These are phyloP conservation scores for Diplazon laetatorius DNA, from an alignment of 2,888 invertebrate species.

Conservation along the genomic window DNA sequence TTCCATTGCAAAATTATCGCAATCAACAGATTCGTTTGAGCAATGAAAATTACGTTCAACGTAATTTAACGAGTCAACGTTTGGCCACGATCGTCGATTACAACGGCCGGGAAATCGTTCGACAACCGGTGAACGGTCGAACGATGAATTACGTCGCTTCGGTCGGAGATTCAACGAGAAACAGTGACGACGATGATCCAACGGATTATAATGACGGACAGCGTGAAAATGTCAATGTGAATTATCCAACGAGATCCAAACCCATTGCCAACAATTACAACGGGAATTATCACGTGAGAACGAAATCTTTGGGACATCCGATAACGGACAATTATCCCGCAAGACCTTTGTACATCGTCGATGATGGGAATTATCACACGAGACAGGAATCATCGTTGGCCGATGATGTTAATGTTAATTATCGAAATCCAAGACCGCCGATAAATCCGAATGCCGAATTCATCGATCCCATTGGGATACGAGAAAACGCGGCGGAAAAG, in stretches of 20 bases:
- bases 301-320: too few species aligned
- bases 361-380: constrained; percentile 36
- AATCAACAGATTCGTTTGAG: constrained; percentile 39
- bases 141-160: constrained; percentile 71
- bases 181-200: constrained; percentile 28
- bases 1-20: constrained; percentile 38
- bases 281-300: too few species aligned
- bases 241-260: too few species aligned
- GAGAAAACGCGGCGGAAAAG: constrained; percentile 69
- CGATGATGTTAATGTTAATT: constrained; percentile 85
- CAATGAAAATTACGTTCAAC: constrained; percentile 56
- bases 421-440: constrained; percentile 85
- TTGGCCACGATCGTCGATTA: constrained; percentile 47
- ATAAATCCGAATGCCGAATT: constrained; percentile 86
- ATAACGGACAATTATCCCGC: too few species aligned
- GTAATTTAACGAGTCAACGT: constrained; percentile 43
- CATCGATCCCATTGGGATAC: constrained; percentile 79
- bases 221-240: too few species aligned
- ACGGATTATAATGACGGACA: background rate
- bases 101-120: constrained; percentile 31
- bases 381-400: constrained; percentile 77
- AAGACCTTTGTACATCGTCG: too few species aligned
- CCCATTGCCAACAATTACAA: too few species aligned
- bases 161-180: constrained; percentile 68
- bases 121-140: constrained; percentile 51